Evolutionary conservation across 2,888 invertebrate species (phyloP), one percentile per base, ranked within the genome.

Genomic region (Heliconius charithonia): DNA sequence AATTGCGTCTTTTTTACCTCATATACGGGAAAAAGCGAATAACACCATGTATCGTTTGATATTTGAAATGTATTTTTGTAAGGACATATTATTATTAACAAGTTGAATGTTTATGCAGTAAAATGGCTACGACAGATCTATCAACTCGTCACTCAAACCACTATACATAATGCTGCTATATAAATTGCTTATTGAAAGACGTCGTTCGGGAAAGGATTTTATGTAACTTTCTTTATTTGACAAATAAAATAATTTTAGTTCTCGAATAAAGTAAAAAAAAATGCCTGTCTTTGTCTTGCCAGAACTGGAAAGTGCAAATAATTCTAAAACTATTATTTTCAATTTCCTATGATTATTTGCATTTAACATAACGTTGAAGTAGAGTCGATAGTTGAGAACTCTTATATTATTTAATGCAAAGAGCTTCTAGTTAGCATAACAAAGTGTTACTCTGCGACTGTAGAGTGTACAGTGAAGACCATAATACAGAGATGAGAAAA

Each of bases 351-450:
- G n/a, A 59, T 59, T n/a, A 32, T 32, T 6, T 32, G 29, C 29
- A 32, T 32, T 6, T 32, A 27, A 45, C 27, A 19, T 29, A 27
- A 70, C 9, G 69, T 6, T 69, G 32, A 59, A 56, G n/a, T 59
- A 7, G 32, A 72, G n/a, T n/a, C 56, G 56, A 72, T 72, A 72
- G 56, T 59, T 72, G 13, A 16, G 56, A 72, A 72, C 41, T 56
- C 56, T 72, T 59, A 59, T 72, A 72, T 72, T 72, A 59, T 59
- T 72, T 72, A 72, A 72, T 59, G 72, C 72, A 72, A 59, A 72
- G 72, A 59, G 72, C 59, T 59, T 37, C 72, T 72, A 29, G 72
- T 72, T 72, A 59, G 59, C 72, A 72, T 72, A 59, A 59, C 59
- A 72, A 72, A 59, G 59, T 59, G 72, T 72, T 25, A 32, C 56